phyloP scores from a whole-genome alignment of 2,888 invertebrate genomes.

The Dicycla oo region DNA sequence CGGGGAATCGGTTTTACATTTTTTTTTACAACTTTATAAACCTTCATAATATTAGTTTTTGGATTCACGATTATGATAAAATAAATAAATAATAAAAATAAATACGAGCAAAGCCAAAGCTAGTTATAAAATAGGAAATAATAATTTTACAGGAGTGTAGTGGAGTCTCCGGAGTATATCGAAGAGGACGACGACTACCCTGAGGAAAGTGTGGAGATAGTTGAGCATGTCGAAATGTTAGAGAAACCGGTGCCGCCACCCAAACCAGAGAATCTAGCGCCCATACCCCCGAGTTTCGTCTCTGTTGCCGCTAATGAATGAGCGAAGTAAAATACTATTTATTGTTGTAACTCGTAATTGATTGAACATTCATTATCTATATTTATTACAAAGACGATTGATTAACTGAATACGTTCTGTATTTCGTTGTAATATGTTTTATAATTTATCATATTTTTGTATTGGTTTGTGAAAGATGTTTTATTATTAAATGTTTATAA shows the following conservation, averaged over 20 bases:
- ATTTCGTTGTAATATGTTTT: constrained; percentile 51
- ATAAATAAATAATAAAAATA: too few relatives aligned
- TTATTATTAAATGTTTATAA: constrained; percentile 44
- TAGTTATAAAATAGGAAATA: not conserved
- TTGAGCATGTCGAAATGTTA: constrained; percentile 51
- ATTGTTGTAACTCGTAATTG: constrained; percentile 6
- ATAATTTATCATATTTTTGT: constrained; percentile 55
- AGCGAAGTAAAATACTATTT: constrained; percentile 4
- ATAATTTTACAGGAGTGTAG: constrained; percentile 28
- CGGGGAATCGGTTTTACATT: not conserved
- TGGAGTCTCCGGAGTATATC: constrained; percentile 18
- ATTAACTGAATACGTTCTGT: not conserved
- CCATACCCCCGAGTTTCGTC: constrained; percentile 47
- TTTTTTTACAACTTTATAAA: not conserved
- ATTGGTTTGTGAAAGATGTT: constrained; percentile 36
- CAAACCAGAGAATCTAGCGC: constrained; percentile 75
- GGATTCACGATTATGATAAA: not conserved
- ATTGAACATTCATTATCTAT: constrained; percentile 1
- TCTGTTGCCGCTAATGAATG: constrained; percentile 46
- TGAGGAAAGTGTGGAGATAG: constrained; percentile 18
- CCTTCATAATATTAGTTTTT: not conserved
- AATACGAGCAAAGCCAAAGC: not conserved
- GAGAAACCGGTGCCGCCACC: constrained; percentile 81
- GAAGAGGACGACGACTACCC: constrained; percentile 8
- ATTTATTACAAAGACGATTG: not conserved